Evolutionary conservation across 2,113 vertebrate genomes (phyloP), one percentile per base, ranked within the genome.

Genomic region (Hepsetus odoe): DNA sequence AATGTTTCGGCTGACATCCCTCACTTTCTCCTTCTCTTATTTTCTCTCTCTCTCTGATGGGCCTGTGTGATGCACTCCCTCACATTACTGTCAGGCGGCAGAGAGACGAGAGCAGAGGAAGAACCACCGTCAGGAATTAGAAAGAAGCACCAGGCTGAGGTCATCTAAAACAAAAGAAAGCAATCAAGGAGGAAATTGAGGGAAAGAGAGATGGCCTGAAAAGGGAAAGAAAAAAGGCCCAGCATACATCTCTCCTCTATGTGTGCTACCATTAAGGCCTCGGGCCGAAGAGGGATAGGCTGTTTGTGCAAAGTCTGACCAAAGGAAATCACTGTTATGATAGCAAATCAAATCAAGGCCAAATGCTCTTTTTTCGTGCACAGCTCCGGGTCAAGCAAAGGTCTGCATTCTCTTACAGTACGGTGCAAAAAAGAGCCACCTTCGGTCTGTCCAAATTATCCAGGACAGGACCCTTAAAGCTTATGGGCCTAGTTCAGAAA

Each of bases 261-360:
- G n/a, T 74, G 80, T 22, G 14, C 76, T 64, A 46, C 58, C 74
- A 74, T 82, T 76, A 85, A 82, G 70, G 70, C 77, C 78, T 66
- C 30, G 28, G 74, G 77, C 74, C 28, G 59, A 49, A 53, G 49
- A 35, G 30, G 24, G 74, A 76, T 74, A 86, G 70, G 88, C 42
- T 0, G 62, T 85, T 72, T n/a, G 77, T 87, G 85, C 53, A 4
- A 20, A 65, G 70, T 69, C 79, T 77, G 81, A 89, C 85, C 84
- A 83, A 84, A 86, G 88, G 88, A 89, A 88, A 80, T 82, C 82
- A 86, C 83, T 85, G 86, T 88, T 87, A 86, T 83, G 85, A 90
- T 86, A 88, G 85, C 85, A 80, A 91, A 85, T 80, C 83, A 84
- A 89, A 85, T 86, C 81, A 79, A 83, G 83, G 24, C 55, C 74